Base-by-base conservation (phyloP, 2,888 invertebrate genomes). In the Caenorhabditis imperialis region DNA sequence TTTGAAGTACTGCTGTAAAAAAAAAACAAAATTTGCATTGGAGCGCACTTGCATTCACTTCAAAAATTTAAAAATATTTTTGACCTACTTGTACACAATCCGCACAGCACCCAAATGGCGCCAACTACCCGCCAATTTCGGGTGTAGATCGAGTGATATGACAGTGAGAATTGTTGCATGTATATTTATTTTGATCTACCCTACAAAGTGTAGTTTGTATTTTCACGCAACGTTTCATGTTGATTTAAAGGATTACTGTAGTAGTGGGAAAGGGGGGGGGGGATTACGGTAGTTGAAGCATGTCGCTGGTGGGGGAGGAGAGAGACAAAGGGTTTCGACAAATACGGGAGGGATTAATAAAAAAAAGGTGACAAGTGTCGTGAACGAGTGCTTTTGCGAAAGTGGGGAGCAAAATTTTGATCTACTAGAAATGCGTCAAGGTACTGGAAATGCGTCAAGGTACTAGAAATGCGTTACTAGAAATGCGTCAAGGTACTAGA, bases 31-130 rank as follows among this genome's bases (percentile, higher is more conserved):
- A 20, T 4, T 8, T 20, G 7, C 16, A 10, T 4, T 16, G 6
- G 27, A 23, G n/a, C 30, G 25, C 47, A 14, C 25, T 47, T 47
- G 20, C 23, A 8, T 14, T 20, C 14, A 8, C 7, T 22, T 14
- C 27, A 16, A 48, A 30, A 30, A 30, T 30, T 10, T 7, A 7
- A 6, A 30, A 30, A 30, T 30, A 30, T 7, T 30, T 14, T 12
- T 20, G 22, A 75, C 75, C 18, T 23, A 83, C 83, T 75, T 42
- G 82, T 77, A 50, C 96, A 96, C 88, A 97, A 94, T 81, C 95
- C 94, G 90, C 98, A 96, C 88, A 98, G 94, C 77, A 94, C 96
- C 98, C 98, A 98, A 82, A 97, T 91, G 74, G 97, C 96, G 55
- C 95, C 96, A 79, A 98, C 94, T 53, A 96, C 96, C 65, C 89